Percentiles rank a stretch among this genome's conserved stretches.
Evolutionary conservation across 2,797 vertebrate genomes (phyloP).

Genomic region (Pseudochromis fuscus): DNA sequence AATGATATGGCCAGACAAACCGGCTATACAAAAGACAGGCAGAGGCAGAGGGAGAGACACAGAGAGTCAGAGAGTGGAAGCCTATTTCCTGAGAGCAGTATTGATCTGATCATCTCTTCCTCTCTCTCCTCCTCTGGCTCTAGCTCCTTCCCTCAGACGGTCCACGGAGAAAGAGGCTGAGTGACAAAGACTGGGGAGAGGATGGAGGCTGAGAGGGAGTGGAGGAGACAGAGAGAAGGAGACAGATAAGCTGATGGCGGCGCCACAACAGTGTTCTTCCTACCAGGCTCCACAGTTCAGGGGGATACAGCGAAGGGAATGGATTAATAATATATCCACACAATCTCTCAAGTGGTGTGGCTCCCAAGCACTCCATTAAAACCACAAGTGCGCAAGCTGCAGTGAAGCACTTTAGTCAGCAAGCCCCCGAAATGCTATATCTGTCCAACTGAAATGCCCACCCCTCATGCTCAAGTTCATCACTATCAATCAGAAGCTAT

Average conservation of each 20-base stretch:
- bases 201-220: conserved; percentile 45
- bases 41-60: conserved; percentile 48
- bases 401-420: conserved; percentile 71
- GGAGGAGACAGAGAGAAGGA: conserved; percentile 53
- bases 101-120: conserved; percentile 78
- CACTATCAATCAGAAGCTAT: conserved; percentile 76
- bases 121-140: conserved; percentile 53
- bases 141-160: conserved; percentile 51
- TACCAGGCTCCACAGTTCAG: conserved; percentile 33
- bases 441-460: conserved; percentile 73
- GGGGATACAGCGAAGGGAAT: conserved; percentile 41
- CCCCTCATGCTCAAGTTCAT: conserved; percentile 63
- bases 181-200: conserved; percentile 64
- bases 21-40: conserved; percentile 53
- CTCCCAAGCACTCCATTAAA: conserved; percentile 74
- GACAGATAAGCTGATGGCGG: conserved; percentile 63
- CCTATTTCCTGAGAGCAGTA: conserved; percentile 78
- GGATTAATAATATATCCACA: conserved; percentile 79
- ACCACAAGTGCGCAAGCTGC: conserved; percentile 73
- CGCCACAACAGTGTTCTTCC: conserved; percentile 57
- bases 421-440: conserved; percentile 65
- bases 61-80: conserved; percentile 55
- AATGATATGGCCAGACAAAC: conserved; percentile 68
- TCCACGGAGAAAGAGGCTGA: conserved; percentile 50
- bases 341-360: conserved; percentile 71